Base-by-base conservation (phyloP, 2,113 vertebrate genomes). In the Smithornis capensis region DNA sequence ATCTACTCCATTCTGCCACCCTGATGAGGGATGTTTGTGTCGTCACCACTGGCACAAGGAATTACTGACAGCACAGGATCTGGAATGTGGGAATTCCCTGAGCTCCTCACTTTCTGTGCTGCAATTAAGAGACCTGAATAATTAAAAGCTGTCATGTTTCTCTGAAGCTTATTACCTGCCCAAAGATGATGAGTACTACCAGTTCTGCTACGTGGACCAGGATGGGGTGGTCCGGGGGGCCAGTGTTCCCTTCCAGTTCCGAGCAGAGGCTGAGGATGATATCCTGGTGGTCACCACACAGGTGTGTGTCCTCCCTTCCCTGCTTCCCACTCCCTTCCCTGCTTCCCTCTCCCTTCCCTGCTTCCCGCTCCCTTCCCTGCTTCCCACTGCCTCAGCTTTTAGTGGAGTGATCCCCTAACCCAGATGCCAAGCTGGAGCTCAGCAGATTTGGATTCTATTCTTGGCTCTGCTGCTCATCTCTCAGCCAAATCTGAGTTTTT, bases 201-300 rank as follows among this genome's bases (percentile, higher is more conserved):
- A 98, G 88, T 98, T 98, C 95, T 98, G 98, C 94, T 98, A 98
- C 23, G 62, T 98, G 15, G 97, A 98, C 83, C 91, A 97, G 73
- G 97, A 98, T 12, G 97, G 97, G 1, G 18, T 95, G 57, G 94
- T 98, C 50, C 94, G 95, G 24, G 98, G 98, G 59, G 96, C 96
- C 81, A 98, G 98, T 4, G 74, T 96, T 27, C 97, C 98, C 44
- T 98, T 98, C 94, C 98, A 98, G 68, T 98, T 98, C 92, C 64
- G 80, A 49, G 71, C 87, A 37, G 97, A 97, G 79, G 62, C 35
- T 3, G 97, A 97, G 59, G 97, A 98, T 16, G 97, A 98, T 27
- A 96, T 98, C 75, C 69, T 98, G 92, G 85, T 98, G 57, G 97
- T 98, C 25, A 97, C 97, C 78, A 95, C 97, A 4, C 94, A 98